Evolutionary conservation across 2,888 invertebrate species (phyloP).

Genomic region (Tenthredo livida): DNA sequence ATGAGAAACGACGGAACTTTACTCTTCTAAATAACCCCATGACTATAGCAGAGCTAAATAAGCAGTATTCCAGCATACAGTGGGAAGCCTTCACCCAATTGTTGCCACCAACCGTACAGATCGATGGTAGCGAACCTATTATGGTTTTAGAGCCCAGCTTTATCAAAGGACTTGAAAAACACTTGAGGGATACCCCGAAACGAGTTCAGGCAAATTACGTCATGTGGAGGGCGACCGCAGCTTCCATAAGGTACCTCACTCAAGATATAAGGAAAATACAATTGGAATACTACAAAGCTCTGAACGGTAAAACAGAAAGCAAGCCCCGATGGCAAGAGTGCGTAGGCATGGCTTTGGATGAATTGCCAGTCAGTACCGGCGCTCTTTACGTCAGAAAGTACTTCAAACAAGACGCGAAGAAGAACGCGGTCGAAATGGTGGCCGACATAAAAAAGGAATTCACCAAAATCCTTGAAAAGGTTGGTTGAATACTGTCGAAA

Average conservation of each 20-base stretch:
- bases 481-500: slow-evolving; percentile 47
- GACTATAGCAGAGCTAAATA: slow-evolving; percentile 88
- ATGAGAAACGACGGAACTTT: slow-evolving; percentile 94
- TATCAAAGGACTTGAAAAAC: slow-evolving; percentile 85
- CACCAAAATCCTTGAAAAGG: slow-evolving; percentile 86
- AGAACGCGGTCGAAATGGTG: slow-evolving; percentile 93
- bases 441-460: slow-evolving; percentile 91
- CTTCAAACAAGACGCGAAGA: slow-evolving; percentile 92
- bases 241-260: slow-evolving; percentile 89
- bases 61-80: slow-evolving; percentile 87
- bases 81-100: slow-evolving; percentile 92
- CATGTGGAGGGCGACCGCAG: slow-evolving; percentile 93
- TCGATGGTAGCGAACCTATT: slow-evolving; percentile 86
- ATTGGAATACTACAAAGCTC: slow-evolving; percentile 88
- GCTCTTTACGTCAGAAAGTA: slow-evolving; percentile 93
- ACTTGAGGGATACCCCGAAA: slow-evolving; percentile 81
- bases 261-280: slow-evolving; percentile 90
- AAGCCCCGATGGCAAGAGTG: slow-evolving; percentile 97
- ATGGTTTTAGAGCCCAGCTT: slow-evolving; percentile 93
- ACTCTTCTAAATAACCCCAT: slow-evolving; percentile 94
- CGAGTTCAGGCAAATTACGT: slow-evolving; percentile 92
- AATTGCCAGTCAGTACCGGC: slow-evolving; percentile 88
- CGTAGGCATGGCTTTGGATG: slow-evolving; percentile 88
- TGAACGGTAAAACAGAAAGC: slow-evolving; percentile 91
- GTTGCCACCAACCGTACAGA: slow-evolving; percentile 83